Percentiles rank a stretch among this genome's conserved stretches.
phyloP scores from a whole-genome alignment of 1,140 invertebrate genomes.

The Tribolium castaneum region DNA sequence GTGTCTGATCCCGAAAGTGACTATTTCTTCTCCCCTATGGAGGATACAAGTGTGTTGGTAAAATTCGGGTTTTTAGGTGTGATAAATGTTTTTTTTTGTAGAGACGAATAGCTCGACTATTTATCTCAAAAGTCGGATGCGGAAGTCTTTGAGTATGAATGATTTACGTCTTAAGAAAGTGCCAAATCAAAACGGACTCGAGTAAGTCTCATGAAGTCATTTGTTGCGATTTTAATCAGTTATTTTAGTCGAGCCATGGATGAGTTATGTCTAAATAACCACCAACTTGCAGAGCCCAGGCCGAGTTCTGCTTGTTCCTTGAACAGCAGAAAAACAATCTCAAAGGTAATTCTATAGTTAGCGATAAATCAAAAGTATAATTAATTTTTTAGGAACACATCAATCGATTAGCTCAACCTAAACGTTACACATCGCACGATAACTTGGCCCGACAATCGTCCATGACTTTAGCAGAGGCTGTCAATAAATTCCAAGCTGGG shows the following conservation, averaged over 20 bases:
- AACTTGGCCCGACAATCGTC: slow-evolving; percentile 55
- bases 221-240: background rate
- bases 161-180: background rate
- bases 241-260: background rate
- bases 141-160: background rate
- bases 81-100: background rate
- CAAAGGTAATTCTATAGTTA: background rate
- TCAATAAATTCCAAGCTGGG: slow-evolving; percentile 63
- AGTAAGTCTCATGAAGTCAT: background rate
- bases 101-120: background rate
- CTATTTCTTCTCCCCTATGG: background rate
- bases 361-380: background rate
- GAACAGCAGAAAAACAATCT: background rate
- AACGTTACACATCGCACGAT: slow-evolving; percentile 46
- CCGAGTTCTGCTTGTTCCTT: background rate
- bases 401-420: slow-evolving; percentile 50
- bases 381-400: background rate
- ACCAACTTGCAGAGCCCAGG: background rate
- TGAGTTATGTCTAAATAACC: background rate
- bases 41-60: background rate
- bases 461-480: slow-evolving; percentile 64
- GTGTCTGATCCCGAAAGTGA: background rate
- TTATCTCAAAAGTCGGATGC: background rate
- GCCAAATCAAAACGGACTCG: background rate
- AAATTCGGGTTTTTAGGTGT: background rate